Base-by-base conservation (phyloP, 2,888 invertebrate species). In the Mesoligia furuncula region DNA sequence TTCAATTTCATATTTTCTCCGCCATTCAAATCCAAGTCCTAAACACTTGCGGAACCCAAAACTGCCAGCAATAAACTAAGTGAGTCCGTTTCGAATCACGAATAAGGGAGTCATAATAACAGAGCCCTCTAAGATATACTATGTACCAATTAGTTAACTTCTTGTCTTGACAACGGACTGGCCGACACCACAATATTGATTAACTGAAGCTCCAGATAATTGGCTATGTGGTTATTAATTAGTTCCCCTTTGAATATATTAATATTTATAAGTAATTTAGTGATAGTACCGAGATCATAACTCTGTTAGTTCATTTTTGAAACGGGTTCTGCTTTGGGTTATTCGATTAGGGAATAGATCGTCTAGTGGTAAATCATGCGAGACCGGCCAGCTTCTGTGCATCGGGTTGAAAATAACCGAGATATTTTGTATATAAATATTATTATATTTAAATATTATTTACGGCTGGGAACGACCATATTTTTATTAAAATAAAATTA, bases 171-270 rank as follows among this genome's bases (percentile, higher is more conserved):
- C 80, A 82, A 84, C 88, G 88, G 89, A 90, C 89, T 89, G 84
- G 87, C 81, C 89, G 92, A 90, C 90, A 91, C 91, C 88, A 91
- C 88, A 91, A 93, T 92, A 93, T 93, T 94, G 95, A 95, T 95
- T 94, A 94, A 92, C 90, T 87, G 88, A 87, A 90, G 84, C 90
- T 89, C 84, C 89, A 92, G 91, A 93, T 95, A 95, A 95, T 95
- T 95, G 94, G 93, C 89, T 78, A 86, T 88, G 88, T 84, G 89
- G 91, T 93, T 93, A 93, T 94, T 95, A 94, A 95, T 95, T 93
- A 91, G 89, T 87, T 89, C 90, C 84, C 87, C 85, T 85, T 90
- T 89, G 91, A 91, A 91, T 92, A 90, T 90, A 90, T 92, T 91
- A 87, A 86, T 87, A 88, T 88, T 88, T 88, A 88, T 88, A 65